Evolutionary conservation across 2,113 vertebrate genomes (phyloP), one percentile per base, ranked within the genome.

Genomic region (Turdus rufiventris): DNA sequence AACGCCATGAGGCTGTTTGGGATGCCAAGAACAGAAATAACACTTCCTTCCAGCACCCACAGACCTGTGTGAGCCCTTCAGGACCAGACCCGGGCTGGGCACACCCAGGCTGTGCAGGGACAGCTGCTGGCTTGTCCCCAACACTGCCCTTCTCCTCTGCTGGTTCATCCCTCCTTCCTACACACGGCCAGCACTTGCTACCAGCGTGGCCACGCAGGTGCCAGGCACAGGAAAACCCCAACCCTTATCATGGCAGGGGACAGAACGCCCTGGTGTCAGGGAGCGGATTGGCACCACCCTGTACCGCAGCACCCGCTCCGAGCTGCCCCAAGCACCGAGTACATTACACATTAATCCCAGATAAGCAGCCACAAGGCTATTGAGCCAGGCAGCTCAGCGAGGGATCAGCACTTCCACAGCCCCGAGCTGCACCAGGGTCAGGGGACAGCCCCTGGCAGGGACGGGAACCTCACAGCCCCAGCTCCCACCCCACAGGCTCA

Each of bases 271-370:
- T 53, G 70, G 74, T 51, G 29, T 17, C 40, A 83, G 63, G 42
- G 70, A 31, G 63, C 51, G 58, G 78, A 15, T 21, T 29, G 0
- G 3, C 57, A 76, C 62, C 10, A 0, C 66, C 81, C 74, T 58
- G 45, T 7, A 36, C 67, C 70, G 26, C 66, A 54, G 66, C 58
- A n/a, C 17, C 10, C 9, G 1, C 53, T 18, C 7, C 14, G 40
- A 47, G 36, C 18, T 5, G 25, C 7, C 71, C 68, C 12, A 5
- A 65, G 13, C 40, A 1, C 48, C 31, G 65, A 57, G 7, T 17
- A 25, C 40, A 93, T 93, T 96, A 97, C 57, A 88, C 24, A 94
- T 95, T 97, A 97, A 97, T 94, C 96, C 82, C 29, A 95, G 72
- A 89, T 91, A 96, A 97, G 93, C 89, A 84, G 88, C 79, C 97